These are phyloP conservation scores for Glaucomys volans DNA, from an alignment of 2,113 vertebrate species.

Conservation along the genomic window DNA sequence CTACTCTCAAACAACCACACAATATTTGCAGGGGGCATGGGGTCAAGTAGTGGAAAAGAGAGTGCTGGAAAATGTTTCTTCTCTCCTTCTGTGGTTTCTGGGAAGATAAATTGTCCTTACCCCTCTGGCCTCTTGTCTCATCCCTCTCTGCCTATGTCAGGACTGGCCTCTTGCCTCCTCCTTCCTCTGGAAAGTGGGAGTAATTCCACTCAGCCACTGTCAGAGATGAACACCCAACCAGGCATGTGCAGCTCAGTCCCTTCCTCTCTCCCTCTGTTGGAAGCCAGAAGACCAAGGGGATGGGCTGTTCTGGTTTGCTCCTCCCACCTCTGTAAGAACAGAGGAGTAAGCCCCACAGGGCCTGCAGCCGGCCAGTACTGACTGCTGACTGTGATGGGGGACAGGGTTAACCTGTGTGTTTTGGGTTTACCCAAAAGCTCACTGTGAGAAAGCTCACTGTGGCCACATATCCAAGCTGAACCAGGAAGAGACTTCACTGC, in stretches of 20 bases:
- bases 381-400: neutral
- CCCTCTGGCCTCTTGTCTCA: neutral
- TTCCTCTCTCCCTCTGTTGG: neutral
- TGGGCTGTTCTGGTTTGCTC: neutral
- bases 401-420: neutral
- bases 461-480: neutral
- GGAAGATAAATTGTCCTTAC: neutral
- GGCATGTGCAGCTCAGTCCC: neutral
- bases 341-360: neutral
- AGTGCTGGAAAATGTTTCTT: neutral
- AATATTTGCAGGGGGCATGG: neutral
- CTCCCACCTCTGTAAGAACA: neutral
- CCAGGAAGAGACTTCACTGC: neutral
- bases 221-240: neutral
- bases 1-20: neutral
- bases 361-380: neutral
- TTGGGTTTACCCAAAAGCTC: neutral
- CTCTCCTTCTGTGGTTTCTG: neutral
- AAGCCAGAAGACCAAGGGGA: neutral
- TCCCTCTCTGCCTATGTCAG: neutral
- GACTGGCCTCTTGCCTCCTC: too few relatives aligned
- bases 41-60: neutral
- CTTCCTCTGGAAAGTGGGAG: neutral
- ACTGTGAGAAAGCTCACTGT: neutral
- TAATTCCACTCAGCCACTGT: neutral